A percentile compares a stretch with the other conserved stretches of the same genome.
phyloP scores from a whole-genome alignment of 2,888 invertebrate genomes.

The Anthophora plumipes region DNA sequence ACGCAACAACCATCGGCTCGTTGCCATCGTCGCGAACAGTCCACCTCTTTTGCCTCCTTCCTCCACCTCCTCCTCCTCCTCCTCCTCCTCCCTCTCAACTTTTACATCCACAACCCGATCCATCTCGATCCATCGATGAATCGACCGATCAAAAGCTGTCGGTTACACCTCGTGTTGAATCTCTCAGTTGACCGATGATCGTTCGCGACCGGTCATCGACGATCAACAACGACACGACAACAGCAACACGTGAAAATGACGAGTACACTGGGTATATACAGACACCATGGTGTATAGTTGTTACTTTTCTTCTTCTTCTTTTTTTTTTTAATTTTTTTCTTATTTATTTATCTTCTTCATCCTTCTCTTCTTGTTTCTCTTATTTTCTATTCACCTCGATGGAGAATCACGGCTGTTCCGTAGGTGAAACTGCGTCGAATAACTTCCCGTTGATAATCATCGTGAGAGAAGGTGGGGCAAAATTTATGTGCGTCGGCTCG shows the following conservation, averaged over 20 bases:
- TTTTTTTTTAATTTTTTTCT: neutral
- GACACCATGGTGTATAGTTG: neutral
- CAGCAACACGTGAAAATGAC: neutral
- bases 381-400: neutral
- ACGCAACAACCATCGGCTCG: slow-evolving; percentile 44
- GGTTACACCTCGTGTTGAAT: slow-evolving; percentile 4
- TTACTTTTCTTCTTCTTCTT: neutral
- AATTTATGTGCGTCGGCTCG: slow-evolving; percentile 55
- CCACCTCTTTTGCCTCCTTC: slow-evolving; percentile 51
- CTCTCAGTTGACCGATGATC: neutral
- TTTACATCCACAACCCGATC: neutral
- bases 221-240: neutral
- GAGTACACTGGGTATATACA: neutral
- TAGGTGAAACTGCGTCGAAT: slow-evolving; percentile 68
- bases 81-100: neutral
- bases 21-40: slow-evolving; percentile 56
- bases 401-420: slow-evolving; percentile 22
- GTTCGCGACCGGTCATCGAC: neutral
- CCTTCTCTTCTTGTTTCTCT: neutral
- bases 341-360: neutral
- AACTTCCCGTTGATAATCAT: slow-evolving; percentile 73
- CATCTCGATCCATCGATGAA: slow-evolving; percentile 27
- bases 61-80: slow-evolving; percentile 16
- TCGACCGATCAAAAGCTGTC: slow-evolving; percentile 39
- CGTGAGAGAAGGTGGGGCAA: slow-evolving; percentile 52